Conservation (phyloP, 2,888 invertebrate species). For the Invenusta paracnida region DNA sequence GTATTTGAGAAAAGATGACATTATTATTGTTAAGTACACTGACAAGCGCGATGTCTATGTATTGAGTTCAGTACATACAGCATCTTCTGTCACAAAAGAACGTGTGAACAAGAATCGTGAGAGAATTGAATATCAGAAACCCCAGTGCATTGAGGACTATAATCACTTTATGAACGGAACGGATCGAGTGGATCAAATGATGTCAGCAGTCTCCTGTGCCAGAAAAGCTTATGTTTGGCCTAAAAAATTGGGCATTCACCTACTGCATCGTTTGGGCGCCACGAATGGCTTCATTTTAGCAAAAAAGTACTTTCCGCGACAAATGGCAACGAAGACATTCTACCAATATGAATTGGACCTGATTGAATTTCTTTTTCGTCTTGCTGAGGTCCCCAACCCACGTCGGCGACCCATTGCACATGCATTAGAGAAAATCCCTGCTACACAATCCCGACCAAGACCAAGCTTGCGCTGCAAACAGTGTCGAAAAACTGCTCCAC, state of each 20-base stretch:
- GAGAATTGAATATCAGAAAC: too few species aligned
- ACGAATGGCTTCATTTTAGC: not conserved
- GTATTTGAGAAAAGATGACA: not conserved
- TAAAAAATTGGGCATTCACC: not conserved
- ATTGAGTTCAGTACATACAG: too few species aligned
- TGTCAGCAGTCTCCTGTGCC: not conserved
- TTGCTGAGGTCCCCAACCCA: not conserved
- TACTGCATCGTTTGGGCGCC: not conserved
- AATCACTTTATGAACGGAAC: not conserved
- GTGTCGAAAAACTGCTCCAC: not conserved
- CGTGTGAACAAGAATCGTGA: too few species aligned
- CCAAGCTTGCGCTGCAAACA: conserved; percentile 2
- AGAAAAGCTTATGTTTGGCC: not conserved
- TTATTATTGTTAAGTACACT: too few species aligned
- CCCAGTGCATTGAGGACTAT: not conserved
- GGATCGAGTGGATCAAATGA: conserved; percentile 1
- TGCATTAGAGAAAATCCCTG: conserved; percentile 20
- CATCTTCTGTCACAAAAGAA: too few species aligned
- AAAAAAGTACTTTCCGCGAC: not conserved
- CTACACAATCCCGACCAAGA: conserved; percentile 1
- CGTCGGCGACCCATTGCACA: not conserved
- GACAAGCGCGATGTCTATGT: too few species aligned
- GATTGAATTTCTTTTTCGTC: conserved; percentile 3
- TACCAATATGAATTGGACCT: conserved; percentile 20
- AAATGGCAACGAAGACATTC: not conserved